Conservation (phyloP, 1,140 invertebrate genomes). For the Drosophila malerkotliana region DNA sequence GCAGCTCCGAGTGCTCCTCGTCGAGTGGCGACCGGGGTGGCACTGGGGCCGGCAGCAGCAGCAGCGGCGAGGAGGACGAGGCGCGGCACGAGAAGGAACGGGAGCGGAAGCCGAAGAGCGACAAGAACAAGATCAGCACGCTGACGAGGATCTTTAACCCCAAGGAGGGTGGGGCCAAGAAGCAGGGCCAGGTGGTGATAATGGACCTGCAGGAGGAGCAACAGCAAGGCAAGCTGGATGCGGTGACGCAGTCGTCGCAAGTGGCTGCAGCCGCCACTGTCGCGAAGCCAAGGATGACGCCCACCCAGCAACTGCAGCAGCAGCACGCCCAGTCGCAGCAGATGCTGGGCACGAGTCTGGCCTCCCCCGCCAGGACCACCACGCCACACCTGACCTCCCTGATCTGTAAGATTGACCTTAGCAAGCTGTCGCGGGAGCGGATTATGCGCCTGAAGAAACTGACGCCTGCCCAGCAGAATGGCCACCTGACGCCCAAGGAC, state of each 20-base stretch:
- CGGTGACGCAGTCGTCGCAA: constrained; percentile 17
- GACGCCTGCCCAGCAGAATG: constrained; percentile 59
- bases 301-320: constrained; percentile 54
- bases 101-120: constrained; percentile 63
- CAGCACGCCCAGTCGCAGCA: constrained; percentile 23
- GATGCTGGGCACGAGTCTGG: constrained; percentile 48
- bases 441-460: constrained; percentile 44
- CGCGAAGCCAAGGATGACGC: constrained; percentile 59
- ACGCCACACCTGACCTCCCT: constrained; percentile 64
- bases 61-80: constrained; percentile 64
- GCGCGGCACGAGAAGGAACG: constrained; percentile 47
- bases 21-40: constrained; percentile 51
- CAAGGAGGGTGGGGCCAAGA: constrained; percentile 85
- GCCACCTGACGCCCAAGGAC: constrained; percentile 75
- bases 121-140: constrained; percentile 90
- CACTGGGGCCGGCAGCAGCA: constrained; percentile 47
- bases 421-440: constrained; percentile 62
- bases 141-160: constrained; percentile 88
- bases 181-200: constrained; percentile 84
- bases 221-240: constrained; percentile 50
- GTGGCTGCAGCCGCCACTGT: constrained; percentile 1
- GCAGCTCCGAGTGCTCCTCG: constrained; percentile 55
- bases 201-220: constrained; percentile 79
- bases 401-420: constrained; percentile 80
- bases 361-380: constrained; percentile 67